phyloP scores from a whole-genome alignment of 2,113 vertebrate species.

The Uria lomvia region DNA sequence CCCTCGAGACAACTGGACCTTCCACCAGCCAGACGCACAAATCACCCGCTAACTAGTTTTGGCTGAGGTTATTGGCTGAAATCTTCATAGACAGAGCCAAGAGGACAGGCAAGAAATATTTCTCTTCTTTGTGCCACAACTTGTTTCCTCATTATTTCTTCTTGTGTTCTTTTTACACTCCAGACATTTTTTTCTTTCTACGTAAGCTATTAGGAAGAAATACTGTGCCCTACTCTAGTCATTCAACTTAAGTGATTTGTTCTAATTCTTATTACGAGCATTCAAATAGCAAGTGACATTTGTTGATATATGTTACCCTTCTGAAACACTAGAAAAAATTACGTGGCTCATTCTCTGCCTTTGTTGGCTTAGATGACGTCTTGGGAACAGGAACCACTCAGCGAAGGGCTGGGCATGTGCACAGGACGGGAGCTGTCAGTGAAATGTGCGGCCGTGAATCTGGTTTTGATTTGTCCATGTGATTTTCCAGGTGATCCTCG shows the following conservation, averaged over 20 bases:
- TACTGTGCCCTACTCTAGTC: not conserved
- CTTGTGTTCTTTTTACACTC: not conserved
- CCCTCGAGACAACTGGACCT: not conserved
- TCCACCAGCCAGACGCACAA: not conserved
- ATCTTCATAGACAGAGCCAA: not conserved
- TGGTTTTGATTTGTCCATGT: not conserved
- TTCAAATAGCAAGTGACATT: not conserved
- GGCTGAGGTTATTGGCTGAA: not conserved
- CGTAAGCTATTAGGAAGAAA: not conserved
- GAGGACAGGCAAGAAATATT: not conserved
- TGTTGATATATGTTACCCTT: not conserved
- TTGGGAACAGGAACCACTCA: not conserved
- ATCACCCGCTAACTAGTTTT: not conserved
- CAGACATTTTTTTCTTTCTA: not conserved
- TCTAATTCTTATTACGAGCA: not conserved
- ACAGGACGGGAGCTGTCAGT: not conserved
- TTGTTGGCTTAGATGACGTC: not conserved
- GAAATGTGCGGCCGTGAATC: fast-evolving
- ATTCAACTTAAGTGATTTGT: not conserved
- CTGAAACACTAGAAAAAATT: not conserved
- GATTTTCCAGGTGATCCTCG: conserved; percentile 23
- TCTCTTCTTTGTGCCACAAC: not conserved
- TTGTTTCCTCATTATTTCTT: not conserved
- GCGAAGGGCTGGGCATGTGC: not conserved
- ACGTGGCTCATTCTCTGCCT: not conserved